A percentile compares a stretch with the other conserved stretches of the same genome.
These are phyloP conservation scores for Sycobia sp. DNA, from an alignment of 1,140 invertebrate species.

Conservation along the genomic window DNA sequence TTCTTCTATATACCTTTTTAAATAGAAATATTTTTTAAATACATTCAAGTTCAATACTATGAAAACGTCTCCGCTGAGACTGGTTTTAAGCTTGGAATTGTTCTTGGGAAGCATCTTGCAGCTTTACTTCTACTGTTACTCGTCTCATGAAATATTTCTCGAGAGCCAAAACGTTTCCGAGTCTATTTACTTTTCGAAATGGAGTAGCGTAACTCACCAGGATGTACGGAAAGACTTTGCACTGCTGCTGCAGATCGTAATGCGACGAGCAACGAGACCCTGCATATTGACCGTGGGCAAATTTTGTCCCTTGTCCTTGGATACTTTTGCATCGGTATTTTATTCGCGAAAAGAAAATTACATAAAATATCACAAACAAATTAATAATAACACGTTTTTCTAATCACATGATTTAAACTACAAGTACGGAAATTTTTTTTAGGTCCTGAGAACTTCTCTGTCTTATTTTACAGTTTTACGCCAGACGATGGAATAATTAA, in stretches of 20 bases:
- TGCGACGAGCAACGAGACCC: slow-evolving; percentile 33
- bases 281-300: slow-evolving; percentile 42
- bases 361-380: no score
- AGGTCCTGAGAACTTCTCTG: slow-evolving; percentile 41
- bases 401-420: not conserved
- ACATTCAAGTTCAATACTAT: not conserved
- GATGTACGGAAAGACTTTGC: slow-evolving; percentile 34
- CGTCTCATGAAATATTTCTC: slow-evolving; percentile 41
- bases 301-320: slow-evolving; percentile 39
- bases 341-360: not conserved
- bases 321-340: slow-evolving; percentile 40
- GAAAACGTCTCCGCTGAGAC: not conserved
- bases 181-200: slow-evolving; percentile 38
- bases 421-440: slow-evolving; percentile 5
- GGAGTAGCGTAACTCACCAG: slow-evolving; percentile 32
- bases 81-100: slow-evolving; percentile 33
- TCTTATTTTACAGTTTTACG: slow-evolving; percentile 43
- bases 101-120: slow-evolving; percentile 30
- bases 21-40: not conserved
- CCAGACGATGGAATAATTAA: no score
- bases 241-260: slow-evolving; percentile 33
- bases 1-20: not conserved
- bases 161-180: slow-evolving; percentile 37
- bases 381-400: no score
- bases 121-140: slow-evolving; percentile 40